Evolutionary conservation across 2,113 vertebrate species (phyloP).

Genomic region (Vulpes vulpes): DNA sequence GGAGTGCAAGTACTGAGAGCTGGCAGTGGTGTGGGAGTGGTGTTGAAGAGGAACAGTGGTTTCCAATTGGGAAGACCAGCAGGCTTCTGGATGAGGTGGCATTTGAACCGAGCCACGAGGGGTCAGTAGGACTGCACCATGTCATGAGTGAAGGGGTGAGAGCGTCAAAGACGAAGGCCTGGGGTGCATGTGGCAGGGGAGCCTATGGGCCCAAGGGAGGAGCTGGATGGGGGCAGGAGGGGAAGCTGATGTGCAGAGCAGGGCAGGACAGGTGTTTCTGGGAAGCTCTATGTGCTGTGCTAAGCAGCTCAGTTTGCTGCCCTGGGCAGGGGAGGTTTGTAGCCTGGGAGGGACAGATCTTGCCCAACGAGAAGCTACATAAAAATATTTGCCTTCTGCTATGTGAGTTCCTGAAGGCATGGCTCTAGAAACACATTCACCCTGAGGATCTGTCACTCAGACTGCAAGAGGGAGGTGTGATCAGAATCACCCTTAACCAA

Average conservation of each 20-base stretch:
- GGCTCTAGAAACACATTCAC: background rate
- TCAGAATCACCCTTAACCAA: background rate
- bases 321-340: background rate
- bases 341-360: background rate
- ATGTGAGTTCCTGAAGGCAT: background rate
- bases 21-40: rapidly evolving
- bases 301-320: background rate
- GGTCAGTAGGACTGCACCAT: background rate
- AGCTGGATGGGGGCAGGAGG: background rate
- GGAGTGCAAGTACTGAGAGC: background rate
- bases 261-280: rapidly evolving
- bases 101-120: background rate
- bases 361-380: background rate
- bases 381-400: background rate
- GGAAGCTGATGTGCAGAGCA: background rate
- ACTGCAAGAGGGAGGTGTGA: background rate
- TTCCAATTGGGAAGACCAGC: background rate
- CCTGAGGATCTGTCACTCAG: background rate
- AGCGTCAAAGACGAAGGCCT: background rate
- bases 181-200: background rate
- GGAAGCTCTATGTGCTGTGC: background rate
- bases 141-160: background rate
- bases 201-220: background rate
- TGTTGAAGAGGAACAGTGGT: background rate
- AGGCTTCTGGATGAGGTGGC: background rate